A percentile compares a stretch with the other conserved stretches of the same genome.
These are phyloP conservation scores for Papilio xuthus DNA, from an alignment of 1,140 invertebrate species.

Conservation along the genomic window DNA sequence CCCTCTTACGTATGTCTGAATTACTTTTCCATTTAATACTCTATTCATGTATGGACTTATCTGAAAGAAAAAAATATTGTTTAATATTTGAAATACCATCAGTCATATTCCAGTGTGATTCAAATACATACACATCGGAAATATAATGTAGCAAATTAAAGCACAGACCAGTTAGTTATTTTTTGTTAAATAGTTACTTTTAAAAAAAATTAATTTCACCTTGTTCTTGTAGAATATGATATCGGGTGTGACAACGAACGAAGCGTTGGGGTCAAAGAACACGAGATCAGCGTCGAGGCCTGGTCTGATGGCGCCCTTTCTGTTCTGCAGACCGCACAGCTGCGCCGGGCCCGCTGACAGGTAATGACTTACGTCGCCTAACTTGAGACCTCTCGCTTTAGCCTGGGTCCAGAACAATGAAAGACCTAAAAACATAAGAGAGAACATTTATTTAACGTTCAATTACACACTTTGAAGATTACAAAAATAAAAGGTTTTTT, in stretches of 20 bases:
- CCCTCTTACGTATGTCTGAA: constrained; percentile 81
- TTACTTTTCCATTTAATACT: constrained; percentile 79
- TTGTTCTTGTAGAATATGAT: constrained; percentile 84
- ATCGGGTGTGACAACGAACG: constrained; percentile 80
- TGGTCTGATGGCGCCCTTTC: constrained; percentile 83
- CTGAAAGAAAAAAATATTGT: constrained; percentile 54
- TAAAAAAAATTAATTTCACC: constrained; percentile 57
- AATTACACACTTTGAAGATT: too few relatives aligned
- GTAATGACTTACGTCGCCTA: constrained; percentile 82
- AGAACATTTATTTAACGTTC: not conserved
- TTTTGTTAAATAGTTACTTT: not conserved
- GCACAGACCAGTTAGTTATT: not conserved
- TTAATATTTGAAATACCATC: not conserved
- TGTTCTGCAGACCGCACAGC: constrained; percentile 82
- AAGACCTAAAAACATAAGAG: constrained; percentile 76
- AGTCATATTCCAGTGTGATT: not conserved
- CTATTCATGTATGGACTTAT: constrained; percentile 80
- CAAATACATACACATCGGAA: not conserved
- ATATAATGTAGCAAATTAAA: too few relatives aligned
- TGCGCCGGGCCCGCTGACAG: constrained; percentile 84
- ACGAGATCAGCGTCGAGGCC: constrained; percentile 88
- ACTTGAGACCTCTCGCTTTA: constrained; percentile 73
- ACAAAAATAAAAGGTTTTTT: too few relatives aligned
- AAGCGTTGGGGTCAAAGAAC: constrained; percentile 85
- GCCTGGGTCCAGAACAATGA: constrained; percentile 86